Percentiles rank a stretch among this genome's conserved stretches.
Conservation (phyloP, 2,113 vertebrate genomes). For the Vulpes lagopus region DNA sequence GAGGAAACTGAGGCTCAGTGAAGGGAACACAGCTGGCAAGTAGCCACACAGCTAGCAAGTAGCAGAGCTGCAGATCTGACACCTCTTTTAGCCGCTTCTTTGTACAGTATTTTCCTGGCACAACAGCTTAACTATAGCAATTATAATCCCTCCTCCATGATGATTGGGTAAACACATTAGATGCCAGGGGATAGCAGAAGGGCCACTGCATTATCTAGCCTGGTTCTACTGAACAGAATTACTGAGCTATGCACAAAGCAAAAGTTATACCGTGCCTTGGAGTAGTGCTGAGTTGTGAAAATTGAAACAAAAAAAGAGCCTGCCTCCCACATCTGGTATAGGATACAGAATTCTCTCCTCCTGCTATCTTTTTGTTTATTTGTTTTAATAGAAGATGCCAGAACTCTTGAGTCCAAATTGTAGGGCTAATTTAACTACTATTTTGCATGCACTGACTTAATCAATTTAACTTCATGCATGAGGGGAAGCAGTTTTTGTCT, state of each 20-base stretch:
- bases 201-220: background rate
- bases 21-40: background rate
- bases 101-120: background rate
- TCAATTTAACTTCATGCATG: background rate
- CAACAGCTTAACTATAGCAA: background rate
- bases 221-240: background rate
- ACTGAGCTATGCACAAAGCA: background rate
- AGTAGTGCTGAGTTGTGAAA: conserved; percentile 15
- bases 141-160: background rate
- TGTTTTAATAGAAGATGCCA: conserved; percentile 3
- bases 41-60: background rate
- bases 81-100: background rate
- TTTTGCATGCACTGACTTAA: background rate
- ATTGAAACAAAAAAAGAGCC: background rate
- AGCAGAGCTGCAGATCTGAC: background rate
- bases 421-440: background rate
- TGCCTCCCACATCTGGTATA: background rate
- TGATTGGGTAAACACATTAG: background rate
- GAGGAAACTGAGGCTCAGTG: background rate
- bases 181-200: background rate
- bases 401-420: background rate
- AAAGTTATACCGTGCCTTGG: background rate
- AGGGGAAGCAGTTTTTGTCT: background rate
- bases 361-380: background rate
- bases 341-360: background rate